Percentiles rank a stretch among this genome's conserved stretches.
phyloP scores from a whole-genome alignment of 2,888 invertebrate species.

The Pterobdella sp. region DNA sequence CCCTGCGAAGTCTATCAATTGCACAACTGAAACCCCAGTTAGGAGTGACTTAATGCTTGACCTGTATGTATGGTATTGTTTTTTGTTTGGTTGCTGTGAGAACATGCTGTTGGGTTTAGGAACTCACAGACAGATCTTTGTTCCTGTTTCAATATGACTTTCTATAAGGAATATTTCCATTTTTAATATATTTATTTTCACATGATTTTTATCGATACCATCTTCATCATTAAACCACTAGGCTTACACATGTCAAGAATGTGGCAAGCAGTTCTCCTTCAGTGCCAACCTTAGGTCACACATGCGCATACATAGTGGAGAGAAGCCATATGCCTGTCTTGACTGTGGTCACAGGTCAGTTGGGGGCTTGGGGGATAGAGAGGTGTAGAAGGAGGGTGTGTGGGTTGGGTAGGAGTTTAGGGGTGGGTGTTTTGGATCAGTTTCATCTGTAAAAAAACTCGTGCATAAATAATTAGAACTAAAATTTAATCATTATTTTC shows the following conservation, averaged over 20 bases:
- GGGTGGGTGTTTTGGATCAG: background rate
- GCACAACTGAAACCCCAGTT: too few species aligned
- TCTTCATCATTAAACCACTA: background rate
- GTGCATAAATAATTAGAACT: too few species aligned
- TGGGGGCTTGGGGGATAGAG: background rate
- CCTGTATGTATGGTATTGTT: too few species aligned
- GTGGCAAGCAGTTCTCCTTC: slow-evolving; percentile 29
- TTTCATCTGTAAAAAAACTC: background rate
- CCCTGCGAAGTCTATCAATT: too few species aligned
- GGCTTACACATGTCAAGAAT: slow-evolving; percentile 26
- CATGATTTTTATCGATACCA: background rate
- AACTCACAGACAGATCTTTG: too few species aligned
- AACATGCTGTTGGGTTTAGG: too few species aligned
- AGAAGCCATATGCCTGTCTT: slow-evolving; percentile 27
- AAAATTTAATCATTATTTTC: too few species aligned
- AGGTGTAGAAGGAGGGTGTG: background rate
- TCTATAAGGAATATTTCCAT: background rate
- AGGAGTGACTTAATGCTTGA: too few species aligned
- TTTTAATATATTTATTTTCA: background rate
- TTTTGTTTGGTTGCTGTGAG: too few species aligned
- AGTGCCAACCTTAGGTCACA: slow-evolving; percentile 28
- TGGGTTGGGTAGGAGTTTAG: background rate
- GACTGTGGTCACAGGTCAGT: slow-evolving; percentile 26
- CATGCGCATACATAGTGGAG: slow-evolving; percentile 30
- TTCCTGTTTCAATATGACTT: too few species aligned